Base-by-base conservation (phyloP, 1,140 invertebrate species). In the Leptinotarsa undecemlineata region DNA sequence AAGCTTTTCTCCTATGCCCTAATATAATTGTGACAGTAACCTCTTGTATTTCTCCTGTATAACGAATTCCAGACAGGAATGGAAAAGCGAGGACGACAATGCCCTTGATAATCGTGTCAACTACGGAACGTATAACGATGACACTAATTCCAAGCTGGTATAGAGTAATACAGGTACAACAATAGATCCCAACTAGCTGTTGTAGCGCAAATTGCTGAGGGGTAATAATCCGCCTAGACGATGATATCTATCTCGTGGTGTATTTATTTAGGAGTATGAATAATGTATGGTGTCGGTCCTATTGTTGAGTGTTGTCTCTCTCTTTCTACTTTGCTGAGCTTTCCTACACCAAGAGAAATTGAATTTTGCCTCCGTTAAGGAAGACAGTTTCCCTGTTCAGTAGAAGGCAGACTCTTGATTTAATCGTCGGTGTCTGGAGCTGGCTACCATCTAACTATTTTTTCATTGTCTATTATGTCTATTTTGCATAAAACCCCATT, bases 251-350 rank as follows among this genome's bases (percentile, higher is more conserved):
- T 73, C 72, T 51, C 47, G 70, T 71, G 74, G 73, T 57, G 64
- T 78, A 78, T 78, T 78, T 78, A 79, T 77, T 79, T 77, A 79
- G 76, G 78, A 47, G 61, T 70, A 79, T 79, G 78, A 79, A 79
- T 79, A 75, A 79, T 79, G 78, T 73, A 79, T 77, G 70, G 68
- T 69, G 71, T 76, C 67, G 72, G 61, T 67, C 63, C 61, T 71
- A 76, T 76, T 76, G 71, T 76, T 71, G 68, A 76, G 72, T 66
- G 71, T 63, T 68, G 57, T 15, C 51, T 42, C 33, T 42, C 33
- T 33, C 51, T 17, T 57, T 57, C 51, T 33, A 8, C 33, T 11
- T 3, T 42, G 33, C 33, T 42, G 33, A 42, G 33, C 8, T 42
- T 11, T 19, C 51, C 51, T 2, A 57, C 51, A 19, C n/a, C n/a